Evolutionary conservation across 2,888 invertebrate genomes (phyloP), one percentile per base, ranked within the genome.

Genomic region (Lacanobia oleracea): DNA sequence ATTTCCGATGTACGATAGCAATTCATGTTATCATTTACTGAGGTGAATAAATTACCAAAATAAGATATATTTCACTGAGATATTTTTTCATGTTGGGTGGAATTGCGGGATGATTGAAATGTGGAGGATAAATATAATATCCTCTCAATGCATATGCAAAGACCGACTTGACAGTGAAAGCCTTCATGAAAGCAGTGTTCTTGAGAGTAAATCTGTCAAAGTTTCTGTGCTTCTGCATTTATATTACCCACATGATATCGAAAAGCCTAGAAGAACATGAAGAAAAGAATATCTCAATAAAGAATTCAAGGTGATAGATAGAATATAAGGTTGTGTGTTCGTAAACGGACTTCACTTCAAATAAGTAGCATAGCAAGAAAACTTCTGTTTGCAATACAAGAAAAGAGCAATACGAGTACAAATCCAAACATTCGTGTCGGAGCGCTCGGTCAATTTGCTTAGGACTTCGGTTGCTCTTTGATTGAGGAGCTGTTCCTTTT

Each of bases 371-470:
- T 23, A 33, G 33, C 18, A 82, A 78, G 79, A 84, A 86, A 83
- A 87, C 85, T 87, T 85, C 67, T 89, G 81, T 92, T 91, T 90
- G 80, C 85, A 78, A 77, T 75, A 75, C 80, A 80, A 86, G 86
- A 87, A 92, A 92, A 91, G 88, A 87, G 83, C 90, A 91, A 90
- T 65, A 54, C 61, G 78, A 78, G 71, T 89, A 90, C 89, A 87
- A 91, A 90, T 88, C 86, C 87, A 88, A 89, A 89, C 88, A 91
- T 89, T 91, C 85, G 78, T 86, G 80, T 77, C 75, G 80, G 83
- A 88, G 87, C 89, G 89, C 74, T 84, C 82, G 85, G 90, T 90
- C 91, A 90, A 92, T 94, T 94, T 94, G 89, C 91, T 94, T 94
- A 94, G 94, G 94, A 89, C 86, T 77, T 83, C 74, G 83, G 83